Conservation (phyloP, 2,797 vertebrate species). For the Sciurus carolinensis region DNA sequence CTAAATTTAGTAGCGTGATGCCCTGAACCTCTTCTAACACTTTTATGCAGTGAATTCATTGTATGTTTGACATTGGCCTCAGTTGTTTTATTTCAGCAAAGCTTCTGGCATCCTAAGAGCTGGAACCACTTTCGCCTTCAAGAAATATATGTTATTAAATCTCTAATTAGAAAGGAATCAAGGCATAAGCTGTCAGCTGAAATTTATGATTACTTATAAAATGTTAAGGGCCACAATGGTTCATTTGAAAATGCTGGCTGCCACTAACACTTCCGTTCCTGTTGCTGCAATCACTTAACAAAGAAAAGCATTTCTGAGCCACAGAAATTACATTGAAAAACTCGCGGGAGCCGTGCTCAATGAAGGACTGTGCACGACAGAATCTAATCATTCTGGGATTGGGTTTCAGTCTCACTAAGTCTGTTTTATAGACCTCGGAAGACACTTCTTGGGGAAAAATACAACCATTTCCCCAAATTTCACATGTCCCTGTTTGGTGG, state of each 20-base stretch:
- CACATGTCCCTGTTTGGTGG: constrained; percentile 68
- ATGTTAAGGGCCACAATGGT: constrained; percentile 66
- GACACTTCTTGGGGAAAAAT: neutral
- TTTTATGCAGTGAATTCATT: neutral
- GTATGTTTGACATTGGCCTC: constrained; percentile 65
- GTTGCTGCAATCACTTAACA: constrained; percentile 65
- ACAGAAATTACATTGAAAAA: constrained; percentile 61
- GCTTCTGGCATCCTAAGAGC: constrained; percentile 68
- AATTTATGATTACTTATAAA: constrained; percentile 78
- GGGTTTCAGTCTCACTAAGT: constrained; percentile 14
- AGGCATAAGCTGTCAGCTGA: constrained; percentile 77
- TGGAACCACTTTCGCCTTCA: constrained; percentile 55
- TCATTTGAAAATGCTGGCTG: constrained; percentile 81
- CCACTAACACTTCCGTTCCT: constrained; percentile 70
- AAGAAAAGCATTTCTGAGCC: constrained; percentile 73
- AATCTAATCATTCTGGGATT: constrained; percentile 27
- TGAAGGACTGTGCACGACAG: neutral
- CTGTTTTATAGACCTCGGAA: constrained; percentile 60
- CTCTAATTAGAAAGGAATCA: constrained; percentile 83
- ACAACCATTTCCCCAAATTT: constrained; percentile 64
- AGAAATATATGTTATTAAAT: constrained; percentile 80
- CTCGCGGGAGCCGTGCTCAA: neutral
- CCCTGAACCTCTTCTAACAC: constrained; percentile 58
- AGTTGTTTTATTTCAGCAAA: constrained; percentile 78
- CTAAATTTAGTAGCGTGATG: constrained; percentile 71